Percentiles rank a stretch among this genome's conserved stretches.
Evolutionary conservation across 2,113 vertebrate genomes (phyloP).

Genomic region (Tetraodon nigroviridis): DNA sequence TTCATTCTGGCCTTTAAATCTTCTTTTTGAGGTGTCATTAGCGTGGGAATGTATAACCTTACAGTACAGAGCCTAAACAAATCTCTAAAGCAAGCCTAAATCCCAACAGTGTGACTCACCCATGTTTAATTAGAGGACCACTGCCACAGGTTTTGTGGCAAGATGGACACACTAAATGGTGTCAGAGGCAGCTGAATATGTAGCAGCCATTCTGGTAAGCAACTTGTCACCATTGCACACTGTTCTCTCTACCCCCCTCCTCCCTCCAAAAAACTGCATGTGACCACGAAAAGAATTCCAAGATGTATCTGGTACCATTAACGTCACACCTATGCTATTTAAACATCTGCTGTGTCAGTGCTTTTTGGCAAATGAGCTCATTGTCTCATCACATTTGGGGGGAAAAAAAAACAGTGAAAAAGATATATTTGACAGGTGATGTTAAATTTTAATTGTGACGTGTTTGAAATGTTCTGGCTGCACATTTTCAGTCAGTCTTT

Average conservation of each 20-base stretch:
- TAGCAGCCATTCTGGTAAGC: slow-evolving; percentile 40
- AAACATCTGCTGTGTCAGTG: slow-evolving; percentile 45
- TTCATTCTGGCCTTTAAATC: slow-evolving; percentile 15
- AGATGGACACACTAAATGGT: slow-evolving; percentile 54
- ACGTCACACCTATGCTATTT: slow-evolving; percentile 44
- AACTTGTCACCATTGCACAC: slow-evolving; percentile 41
- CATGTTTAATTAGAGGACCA: slow-evolving; percentile 32
- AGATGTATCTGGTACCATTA: slow-evolving; percentile 51
- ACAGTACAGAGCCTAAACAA: slow-evolving; percentile 12
- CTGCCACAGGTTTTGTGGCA: slow-evolving; percentile 21
- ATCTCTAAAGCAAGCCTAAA: slow-evolving; percentile 10
- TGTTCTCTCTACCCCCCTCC: slow-evolving; percentile 27
- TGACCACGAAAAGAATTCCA: slow-evolving; percentile 55
- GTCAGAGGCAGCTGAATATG: slow-evolving; percentile 57
- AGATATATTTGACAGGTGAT: slow-evolving; percentile 63
- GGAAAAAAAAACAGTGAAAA: slow-evolving; percentile 21
- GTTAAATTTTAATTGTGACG: slow-evolving; percentile 85
- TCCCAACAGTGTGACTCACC: slow-evolving; percentile 37
- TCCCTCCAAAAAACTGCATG: slow-evolving; percentile 34
- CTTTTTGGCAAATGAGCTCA: slow-evolving; percentile 37
- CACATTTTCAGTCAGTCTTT: slow-evolving; percentile 69
- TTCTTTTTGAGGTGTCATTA: slow-evolving; percentile 24
- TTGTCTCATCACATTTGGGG: slow-evolving; percentile 65
- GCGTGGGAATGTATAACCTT: slow-evolving; percentile 20
- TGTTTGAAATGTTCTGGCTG: slow-evolving; percentile 82